Percentiles rank a stretch among this genome's conserved stretches.
Conservation (phyloP, 2,888 invertebrate genomes). For the Trisateles emortualis region DNA sequence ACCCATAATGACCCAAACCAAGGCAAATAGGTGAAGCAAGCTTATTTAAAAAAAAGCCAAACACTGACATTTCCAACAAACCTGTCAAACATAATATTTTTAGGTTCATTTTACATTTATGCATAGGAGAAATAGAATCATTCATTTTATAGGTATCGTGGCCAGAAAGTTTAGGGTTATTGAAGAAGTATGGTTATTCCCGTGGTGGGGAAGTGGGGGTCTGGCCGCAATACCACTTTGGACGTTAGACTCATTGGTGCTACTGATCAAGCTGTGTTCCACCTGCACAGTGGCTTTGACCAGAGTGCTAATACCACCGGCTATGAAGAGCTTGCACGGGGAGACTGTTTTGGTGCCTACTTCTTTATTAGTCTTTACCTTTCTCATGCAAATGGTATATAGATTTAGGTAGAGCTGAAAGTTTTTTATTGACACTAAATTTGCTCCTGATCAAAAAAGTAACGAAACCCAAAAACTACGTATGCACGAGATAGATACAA, state of each 20-base stretch:
- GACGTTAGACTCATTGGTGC: conserved; percentile 72
- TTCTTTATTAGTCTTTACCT: too few relatives aligned
- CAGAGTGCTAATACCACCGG: conserved; percentile 69
- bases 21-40: background rate
- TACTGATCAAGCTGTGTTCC: conserved; percentile 73
- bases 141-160: conserved; percentile 64
- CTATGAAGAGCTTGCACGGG: conserved; percentile 76
- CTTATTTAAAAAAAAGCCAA: conserved; percentile 10
- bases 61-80: conserved; percentile 29
- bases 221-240: conserved; percentile 70
- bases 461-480: too few relatives aligned
- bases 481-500: too few relatives aligned
- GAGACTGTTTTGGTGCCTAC: conserved; percentile 75
- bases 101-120: conserved; percentile 64
- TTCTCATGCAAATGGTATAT: too few relatives aligned
- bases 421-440: background rate
- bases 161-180: conserved; percentile 75
- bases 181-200: conserved; percentile 79
- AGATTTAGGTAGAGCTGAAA: background rate
- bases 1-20: too few relatives aligned
- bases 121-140: conserved; percentile 73
- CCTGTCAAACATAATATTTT: conserved; percentile 35
- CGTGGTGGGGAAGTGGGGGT: conserved; percentile 79
- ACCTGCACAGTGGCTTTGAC: conserved; percentile 67
- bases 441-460: too few relatives aligned